These are phyloP conservation scores for Schizopygopsis pylzovi DNA, from an alignment of 2,797 vertebrate species.

Conservation along the genomic window DNA sequence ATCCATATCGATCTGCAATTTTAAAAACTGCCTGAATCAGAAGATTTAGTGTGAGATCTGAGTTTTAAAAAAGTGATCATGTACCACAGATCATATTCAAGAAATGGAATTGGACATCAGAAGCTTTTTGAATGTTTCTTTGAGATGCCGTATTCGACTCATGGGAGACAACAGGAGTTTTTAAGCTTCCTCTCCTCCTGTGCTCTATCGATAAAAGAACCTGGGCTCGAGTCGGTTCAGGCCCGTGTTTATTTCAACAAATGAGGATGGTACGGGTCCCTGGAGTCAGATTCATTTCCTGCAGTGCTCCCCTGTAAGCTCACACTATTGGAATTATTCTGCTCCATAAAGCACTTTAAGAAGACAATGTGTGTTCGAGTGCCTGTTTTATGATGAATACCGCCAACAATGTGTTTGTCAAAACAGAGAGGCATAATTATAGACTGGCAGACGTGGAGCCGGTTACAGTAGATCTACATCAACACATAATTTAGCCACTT, in stretches of 20 bases:
- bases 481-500: constrained; percentile 45
- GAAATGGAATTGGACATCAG: background rate
- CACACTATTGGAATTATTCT: constrained; percentile 70
- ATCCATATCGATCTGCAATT: background rate
- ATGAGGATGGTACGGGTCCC: constrained; percentile 58
- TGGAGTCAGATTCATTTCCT: constrained; percentile 64
- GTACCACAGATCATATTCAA: background rate
- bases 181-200: constrained; percentile 43
- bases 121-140: background rate
- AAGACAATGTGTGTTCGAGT: constrained; percentile 68
- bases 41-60: background rate
- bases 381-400: constrained; percentile 49
- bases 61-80: background rate
- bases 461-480: constrained; percentile 53
- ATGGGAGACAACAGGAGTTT: background rate
- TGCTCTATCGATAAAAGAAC: constrained; percentile 65
- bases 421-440: constrained; percentile 75
- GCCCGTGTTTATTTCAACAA: constrained; percentile 77
- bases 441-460: constrained; percentile 63
- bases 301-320: constrained; percentile 65
- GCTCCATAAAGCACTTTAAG: constrained; percentile 64
- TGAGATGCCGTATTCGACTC: constrained; percentile 30
- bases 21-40: background rate
- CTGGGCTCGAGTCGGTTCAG: constrained; percentile 60
- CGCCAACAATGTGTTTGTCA: constrained; percentile 77